Base-by-base conservation (phyloP, 1,140 invertebrate genomes). In the Bombus consobrinus region DNA sequence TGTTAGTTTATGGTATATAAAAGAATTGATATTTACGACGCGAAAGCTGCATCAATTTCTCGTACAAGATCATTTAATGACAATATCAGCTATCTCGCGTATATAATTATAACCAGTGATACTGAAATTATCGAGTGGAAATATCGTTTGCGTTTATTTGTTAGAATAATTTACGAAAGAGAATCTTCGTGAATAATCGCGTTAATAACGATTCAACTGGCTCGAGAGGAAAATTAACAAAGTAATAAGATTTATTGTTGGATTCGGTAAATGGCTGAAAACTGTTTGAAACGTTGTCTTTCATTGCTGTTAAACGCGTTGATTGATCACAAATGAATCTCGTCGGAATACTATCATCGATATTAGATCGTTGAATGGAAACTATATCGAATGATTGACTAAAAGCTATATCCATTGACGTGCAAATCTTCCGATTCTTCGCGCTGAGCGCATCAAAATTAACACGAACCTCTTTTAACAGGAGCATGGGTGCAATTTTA, bases 391-490 rank as follows among this genome's bases (percentile, higher is more conserved):
- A 25, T 10, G 18, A n/a, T n/a, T n/a, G n/a, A n/a, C n/a, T n/a
- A n/a, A n/a, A n/a, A n/a, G n/a, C n/a, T n/a, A n/a, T n/a, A n/a
- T n/a, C n/a, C n/a, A n/a, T n/a, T n/a, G n/a, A n/a, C n/a, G n/a
- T n/a, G n/a, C n/a, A n/a, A n/a, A n/a, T n/a, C n/a, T n/a, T n/a
- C n/a, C n/a, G n/a, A n/a, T n/a, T n/a, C n/a, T n/a, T n/a, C n/a
- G n/a, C n/a, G n/a, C n/a, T 10, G 28, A 3, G 3, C 0, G 10
- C 37, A 41, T 71, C 1, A 28, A 10, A 8, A n/a, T 25, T n/a
- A 74, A 47, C 1, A 22, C 25, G 72, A 83, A 76, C 72, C 81
- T 83, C 72, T 83, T 76, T 64, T 32, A 74, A 73, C 3, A 8
- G 53, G 69, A 43, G 28, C 39, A 6, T 18, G 4, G 12, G 59